Percentiles rank a stretch among this genome's conserved stretches.
phyloP scores from a whole-genome alignment of 2,888 invertebrate genomes.

The Dendrolimus houi region DNA sequence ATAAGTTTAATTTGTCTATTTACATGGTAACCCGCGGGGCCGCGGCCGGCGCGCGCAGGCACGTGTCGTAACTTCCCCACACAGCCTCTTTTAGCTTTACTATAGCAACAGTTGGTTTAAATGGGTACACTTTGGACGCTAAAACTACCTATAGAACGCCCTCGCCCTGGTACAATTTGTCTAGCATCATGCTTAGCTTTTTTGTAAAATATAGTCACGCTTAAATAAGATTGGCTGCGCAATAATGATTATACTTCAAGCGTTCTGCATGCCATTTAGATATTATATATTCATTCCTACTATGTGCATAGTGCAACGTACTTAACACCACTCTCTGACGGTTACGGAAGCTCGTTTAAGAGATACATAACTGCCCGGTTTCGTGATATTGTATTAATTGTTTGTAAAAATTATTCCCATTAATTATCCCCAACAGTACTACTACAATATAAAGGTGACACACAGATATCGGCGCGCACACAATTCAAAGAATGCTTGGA shows the following conservation, averaged over 20 bases:
- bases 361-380: slow-evolving; percentile 38
- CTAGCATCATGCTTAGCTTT: slow-evolving; percentile 76
- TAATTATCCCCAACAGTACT: slow-evolving; percentile 21
- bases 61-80: slow-evolving; percentile 62
- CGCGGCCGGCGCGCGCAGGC: slow-evolving; percentile 63
- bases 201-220: slow-evolving; percentile 77
- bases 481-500: slow-evolving; percentile 71
- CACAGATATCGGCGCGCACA: slow-evolving; percentile 56
- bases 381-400: slow-evolving; percentile 5
- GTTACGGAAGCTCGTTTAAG: slow-evolving; percentile 60
- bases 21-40: slow-evolving; percentile 63
- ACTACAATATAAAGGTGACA: slow-evolving; percentile 74
- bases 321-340: slow-evolving; percentile 66
- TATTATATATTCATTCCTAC: slow-evolving; percentile 73
- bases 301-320: slow-evolving; percentile 73
- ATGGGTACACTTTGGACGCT: slow-evolving; percentile 74
- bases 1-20: slow-evolving; percentile 70
- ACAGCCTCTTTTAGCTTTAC: slow-evolving; percentile 70
- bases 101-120: slow-evolving; percentile 71
- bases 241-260: slow-evolving; percentile 77
- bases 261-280: slow-evolving; percentile 77
- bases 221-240: slow-evolving; percentile 76
- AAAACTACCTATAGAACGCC: slow-evolving; percentile 68
- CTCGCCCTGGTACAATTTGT: slow-evolving; percentile 74
- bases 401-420: slow-evolving; percentile 3